phyloP scores from a whole-genome alignment of 2,888 invertebrate genomes.

The Schizaphis graminum region DNA sequence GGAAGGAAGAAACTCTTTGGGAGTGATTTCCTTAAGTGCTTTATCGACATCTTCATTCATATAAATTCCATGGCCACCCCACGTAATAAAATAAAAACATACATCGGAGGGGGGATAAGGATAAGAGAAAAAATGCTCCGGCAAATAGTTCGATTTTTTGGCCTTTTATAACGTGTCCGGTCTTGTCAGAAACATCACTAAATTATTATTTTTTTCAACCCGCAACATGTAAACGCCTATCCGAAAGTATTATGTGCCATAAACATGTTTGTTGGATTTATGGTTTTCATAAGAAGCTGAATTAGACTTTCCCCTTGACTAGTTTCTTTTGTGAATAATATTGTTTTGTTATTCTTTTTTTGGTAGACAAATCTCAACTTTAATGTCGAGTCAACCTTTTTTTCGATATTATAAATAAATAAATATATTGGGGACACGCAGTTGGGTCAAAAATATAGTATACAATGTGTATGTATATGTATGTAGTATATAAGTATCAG shows the following conservation, averaged over 20 bases:
- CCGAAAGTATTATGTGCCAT: conserved; percentile 26
- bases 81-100: conserved; percentile 64
- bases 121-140: conserved; percentile 34
- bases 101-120: neutral
- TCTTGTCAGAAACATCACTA: conserved; percentile 65
- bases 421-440: neutral
- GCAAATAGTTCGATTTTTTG: conserved; percentile 47
- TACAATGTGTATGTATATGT: neutral
- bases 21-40: conserved; percentile 66
- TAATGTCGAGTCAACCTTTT: conserved; percentile 60
- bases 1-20: conserved; percentile 46
- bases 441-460: conserved; percentile 27
- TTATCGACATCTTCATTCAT: conserved; percentile 65
- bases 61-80: conserved; percentile 61
- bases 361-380: conserved; percentile 62
- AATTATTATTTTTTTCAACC: conserved; percentile 52
- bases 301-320: conserved; percentile 52
- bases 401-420: conserved; percentile 55
- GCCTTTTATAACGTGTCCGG: conserved; percentile 63
- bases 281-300: conserved; percentile 52
- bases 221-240: conserved; percentile 61
- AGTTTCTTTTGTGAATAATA: conserved; percentile 58
- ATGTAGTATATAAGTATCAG: neutral
- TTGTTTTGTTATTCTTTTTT: conserved; percentile 51
- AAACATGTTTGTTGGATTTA: conserved; percentile 59